phyloP scores from a whole-genome alignment of 2,113 vertebrate genomes.

The Elgaria multicarinata region DNA sequence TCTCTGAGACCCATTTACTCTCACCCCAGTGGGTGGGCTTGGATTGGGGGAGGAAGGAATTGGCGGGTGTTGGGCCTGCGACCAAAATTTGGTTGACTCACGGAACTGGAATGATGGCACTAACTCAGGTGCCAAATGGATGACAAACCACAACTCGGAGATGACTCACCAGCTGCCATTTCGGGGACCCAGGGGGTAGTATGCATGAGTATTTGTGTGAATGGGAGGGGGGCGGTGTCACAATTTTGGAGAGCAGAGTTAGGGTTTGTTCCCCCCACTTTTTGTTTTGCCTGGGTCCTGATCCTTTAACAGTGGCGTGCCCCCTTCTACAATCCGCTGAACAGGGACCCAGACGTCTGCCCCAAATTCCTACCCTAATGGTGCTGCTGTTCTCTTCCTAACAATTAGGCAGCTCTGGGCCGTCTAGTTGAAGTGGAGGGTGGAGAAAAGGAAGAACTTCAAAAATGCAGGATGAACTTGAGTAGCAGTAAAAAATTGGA shows the following conservation, averaged over 20 bases:
- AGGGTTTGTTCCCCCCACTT: neutral
- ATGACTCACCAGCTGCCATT: neutral
- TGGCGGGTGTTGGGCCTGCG: neutral
- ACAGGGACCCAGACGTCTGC: too few relatives aligned
- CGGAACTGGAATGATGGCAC: neutral
- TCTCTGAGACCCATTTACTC: neutral
- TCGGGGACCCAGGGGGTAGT: neutral
- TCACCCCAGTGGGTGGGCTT: neutral
- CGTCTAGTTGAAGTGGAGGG: neutral
- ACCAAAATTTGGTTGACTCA: neutral
- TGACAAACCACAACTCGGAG: neutral
- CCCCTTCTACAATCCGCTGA: too few relatives aligned
- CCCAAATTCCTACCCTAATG: too few relatives aligned
- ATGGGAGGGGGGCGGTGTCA: too few relatives aligned
- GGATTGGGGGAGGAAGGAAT: neutral
- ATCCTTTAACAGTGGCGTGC: neutral
- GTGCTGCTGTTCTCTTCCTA: too few relatives aligned
- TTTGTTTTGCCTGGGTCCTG: neutral
- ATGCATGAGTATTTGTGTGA: too few relatives aligned
- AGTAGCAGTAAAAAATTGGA: too few relatives aligned
- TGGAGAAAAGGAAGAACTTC: neutral
- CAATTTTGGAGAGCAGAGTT: neutral
- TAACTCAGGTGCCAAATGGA: neutral
- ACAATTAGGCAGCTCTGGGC: too few relatives aligned
- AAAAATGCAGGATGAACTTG: neutral